Percentiles rank a stretch among this genome's conserved stretches.
Evolutionary conservation across 2,797 vertebrate genomes (phyloP).

Genomic region (Busarellus nigricollis): DNA sequence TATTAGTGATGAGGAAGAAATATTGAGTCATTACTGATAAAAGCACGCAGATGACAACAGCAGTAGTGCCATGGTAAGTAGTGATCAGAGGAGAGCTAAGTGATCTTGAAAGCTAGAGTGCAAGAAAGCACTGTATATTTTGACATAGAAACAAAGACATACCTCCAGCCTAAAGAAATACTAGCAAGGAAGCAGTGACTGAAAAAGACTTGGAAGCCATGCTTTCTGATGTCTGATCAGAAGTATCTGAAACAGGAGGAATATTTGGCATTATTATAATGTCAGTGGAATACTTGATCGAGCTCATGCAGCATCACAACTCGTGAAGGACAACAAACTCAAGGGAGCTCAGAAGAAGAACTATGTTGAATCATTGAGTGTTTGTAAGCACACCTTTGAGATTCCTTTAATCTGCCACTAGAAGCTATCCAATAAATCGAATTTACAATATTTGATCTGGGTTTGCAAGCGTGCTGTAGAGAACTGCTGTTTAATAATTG

Average conservation of each 20-base stretch:
- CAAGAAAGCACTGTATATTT: background rate
- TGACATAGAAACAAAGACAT: background rate
- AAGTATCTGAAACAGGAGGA: background rate
- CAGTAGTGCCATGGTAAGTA: background rate
- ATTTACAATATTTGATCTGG: background rate
- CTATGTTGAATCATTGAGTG: background rate
- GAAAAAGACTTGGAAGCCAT: background rate
- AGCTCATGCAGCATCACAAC: background rate
- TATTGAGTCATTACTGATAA: background rate
- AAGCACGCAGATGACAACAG: background rate
- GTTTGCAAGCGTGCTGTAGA: background rate
- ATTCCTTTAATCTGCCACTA: background rate
- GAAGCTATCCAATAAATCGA: background rate
- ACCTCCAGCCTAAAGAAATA: background rate
- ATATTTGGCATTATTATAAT: background rate
- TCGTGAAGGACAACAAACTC: background rate
- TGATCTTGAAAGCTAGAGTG: background rate
- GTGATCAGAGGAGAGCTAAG: background rate
- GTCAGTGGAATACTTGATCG: background rate
- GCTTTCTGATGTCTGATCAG: background rate
- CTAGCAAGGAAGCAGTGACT: background rate
- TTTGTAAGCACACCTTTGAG: background rate
- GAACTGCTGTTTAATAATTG: background rate
- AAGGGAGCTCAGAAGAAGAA: background rate
- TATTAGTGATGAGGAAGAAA: background rate